Evolutionary conservation across 1,140 invertebrate species (phyloP).

Genomic region (Halictus rubicundus): DNA sequence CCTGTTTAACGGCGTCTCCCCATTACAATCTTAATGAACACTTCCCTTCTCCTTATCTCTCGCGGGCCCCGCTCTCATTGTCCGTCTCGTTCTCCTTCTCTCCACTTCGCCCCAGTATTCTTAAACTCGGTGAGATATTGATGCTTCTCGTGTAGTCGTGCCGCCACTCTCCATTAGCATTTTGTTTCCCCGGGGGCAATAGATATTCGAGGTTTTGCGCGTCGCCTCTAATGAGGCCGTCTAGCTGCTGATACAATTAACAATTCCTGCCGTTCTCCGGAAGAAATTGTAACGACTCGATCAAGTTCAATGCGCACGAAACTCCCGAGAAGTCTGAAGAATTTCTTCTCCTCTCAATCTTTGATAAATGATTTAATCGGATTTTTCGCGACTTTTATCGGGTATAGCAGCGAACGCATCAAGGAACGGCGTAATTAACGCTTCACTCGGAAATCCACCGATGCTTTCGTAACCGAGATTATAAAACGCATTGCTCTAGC

Average conservation of each 20-base stretch:
- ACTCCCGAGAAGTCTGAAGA: no score
- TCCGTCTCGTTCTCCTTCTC: conserved; percentile 33
- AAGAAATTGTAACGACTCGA: background rate
- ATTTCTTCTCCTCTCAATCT: no score
- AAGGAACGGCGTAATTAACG: no score
- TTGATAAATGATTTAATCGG: no score
- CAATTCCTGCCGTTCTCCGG: background rate
- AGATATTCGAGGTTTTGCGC: conserved; percentile 28
- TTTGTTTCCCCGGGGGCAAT: conserved; percentile 36
- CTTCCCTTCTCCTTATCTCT: conserved; percentile 49
- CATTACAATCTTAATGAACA: conserved; percentile 71
- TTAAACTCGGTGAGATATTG: conserved; percentile 53
- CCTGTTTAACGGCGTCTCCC: conserved; percentile 67
- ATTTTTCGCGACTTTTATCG: no score
- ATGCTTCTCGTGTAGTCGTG: conserved; percentile 34
- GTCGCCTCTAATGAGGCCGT: conserved; percentile 1
- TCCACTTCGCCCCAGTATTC: conserved; percentile 5
- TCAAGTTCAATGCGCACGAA: no score
- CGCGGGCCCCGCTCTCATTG: conserved; percentile 37
- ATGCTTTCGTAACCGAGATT: no score
- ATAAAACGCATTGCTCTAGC: no score
- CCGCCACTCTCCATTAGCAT: conserved; percentile 45
- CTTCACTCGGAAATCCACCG: no score
- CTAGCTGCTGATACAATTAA: conserved; percentile 3
- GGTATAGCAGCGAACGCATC: no score